Evolutionary conservation across 2,113 vertebrate species (phyloP), one percentile per base, ranked within the genome.

Genomic region (Guaruba guarouba): DNA sequence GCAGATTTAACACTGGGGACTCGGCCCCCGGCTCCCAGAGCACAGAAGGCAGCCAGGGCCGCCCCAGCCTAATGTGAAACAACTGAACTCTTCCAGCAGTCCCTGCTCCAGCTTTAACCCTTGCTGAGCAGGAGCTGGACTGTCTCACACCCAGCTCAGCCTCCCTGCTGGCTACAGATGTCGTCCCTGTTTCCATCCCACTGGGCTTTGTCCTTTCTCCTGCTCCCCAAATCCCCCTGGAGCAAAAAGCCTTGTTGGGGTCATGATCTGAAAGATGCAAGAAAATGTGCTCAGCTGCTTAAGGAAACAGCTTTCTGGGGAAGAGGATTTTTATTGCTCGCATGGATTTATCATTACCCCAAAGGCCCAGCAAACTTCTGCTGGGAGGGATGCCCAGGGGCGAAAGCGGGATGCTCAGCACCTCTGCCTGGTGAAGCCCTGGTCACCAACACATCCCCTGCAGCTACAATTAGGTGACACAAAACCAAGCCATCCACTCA

Each of bases 31-130:
- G 67, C 90, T 90, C 95, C 95, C 93, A 27, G 74, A 95, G 87
- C 91, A 81, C 83, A 41, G 77, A 37, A 95, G 37, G 93, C 95
- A 94, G 94, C 92, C 96, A 93, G 96, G 94, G 93, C 92, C 55
- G 93, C 84, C 88, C 87, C 48, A 33, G 83, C 66, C 94, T 93
- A 94, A 96, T 94, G 95, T 25, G 84, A 94, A 97, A 96, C 96
- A 97, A 96, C 95, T 95, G 94, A 96, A 88, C 78, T 55, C 89
- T 91, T 92, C 91, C 86, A 93, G 92, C 91, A 73, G 79, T 4
- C 93, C 90, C 77, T 1, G 54, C 39, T 78, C 64, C 48, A 29
- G 44, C 16, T 41, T 97, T 96, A 97, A 96, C 95, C 86, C 89
- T 91, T 95, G 81, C 93, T 1, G 7, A 71, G 80, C 37, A 67